Evolutionary conservation across 1,140 invertebrate genomes (phyloP).

Genomic region (Aplysia californica): DNA sequence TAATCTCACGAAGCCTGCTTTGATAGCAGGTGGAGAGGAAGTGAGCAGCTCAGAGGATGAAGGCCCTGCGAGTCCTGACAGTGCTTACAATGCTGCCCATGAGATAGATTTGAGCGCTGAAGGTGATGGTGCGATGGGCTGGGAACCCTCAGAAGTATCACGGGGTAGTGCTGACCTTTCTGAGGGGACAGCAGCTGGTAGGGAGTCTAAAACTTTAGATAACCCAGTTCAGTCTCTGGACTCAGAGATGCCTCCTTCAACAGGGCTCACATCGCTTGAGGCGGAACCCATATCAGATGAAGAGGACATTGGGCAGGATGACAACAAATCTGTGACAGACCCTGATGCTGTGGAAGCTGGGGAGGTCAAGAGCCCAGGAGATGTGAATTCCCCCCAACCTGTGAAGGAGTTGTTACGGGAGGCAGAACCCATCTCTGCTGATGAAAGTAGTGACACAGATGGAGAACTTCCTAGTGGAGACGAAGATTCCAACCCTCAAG

Average conservation of each 20-base stretch:
- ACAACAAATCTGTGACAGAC: conserved; percentile 8
- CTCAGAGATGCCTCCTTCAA: too few species aligned
- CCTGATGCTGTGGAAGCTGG: conserved; percentile 35
- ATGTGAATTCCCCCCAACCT: conserved; percentile 15
- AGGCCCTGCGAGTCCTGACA: not conserved
- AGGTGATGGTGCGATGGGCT: too few species aligned
- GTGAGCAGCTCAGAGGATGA: conserved; percentile 15
- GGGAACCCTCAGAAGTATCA: too few species aligned
- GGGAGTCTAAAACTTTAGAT: too few species aligned
- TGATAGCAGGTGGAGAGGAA: not conserved
- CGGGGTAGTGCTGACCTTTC: too few species aligned
- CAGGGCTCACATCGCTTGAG: conserved; percentile 14
- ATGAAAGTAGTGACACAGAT: conserved; percentile 23
- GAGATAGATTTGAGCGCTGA: too few species aligned
- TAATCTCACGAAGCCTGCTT: not conserved
- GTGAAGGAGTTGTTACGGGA: not conserved
- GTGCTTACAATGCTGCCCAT: not conserved
- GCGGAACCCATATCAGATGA: conserved; percentile 43
- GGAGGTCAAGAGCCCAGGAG: conserved; percentile 34
- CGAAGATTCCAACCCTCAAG: not conserved
- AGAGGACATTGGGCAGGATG: conserved; percentile 34
- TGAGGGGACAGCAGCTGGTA: too few species aligned
- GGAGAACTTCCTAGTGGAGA: conserved; percentile 21
- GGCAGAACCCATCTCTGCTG: conserved; percentile 13
- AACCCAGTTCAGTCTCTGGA: too few species aligned